Base-by-base conservation (phyloP, 2,888 invertebrate genomes). In the Cartodere bifasciata region DNA sequence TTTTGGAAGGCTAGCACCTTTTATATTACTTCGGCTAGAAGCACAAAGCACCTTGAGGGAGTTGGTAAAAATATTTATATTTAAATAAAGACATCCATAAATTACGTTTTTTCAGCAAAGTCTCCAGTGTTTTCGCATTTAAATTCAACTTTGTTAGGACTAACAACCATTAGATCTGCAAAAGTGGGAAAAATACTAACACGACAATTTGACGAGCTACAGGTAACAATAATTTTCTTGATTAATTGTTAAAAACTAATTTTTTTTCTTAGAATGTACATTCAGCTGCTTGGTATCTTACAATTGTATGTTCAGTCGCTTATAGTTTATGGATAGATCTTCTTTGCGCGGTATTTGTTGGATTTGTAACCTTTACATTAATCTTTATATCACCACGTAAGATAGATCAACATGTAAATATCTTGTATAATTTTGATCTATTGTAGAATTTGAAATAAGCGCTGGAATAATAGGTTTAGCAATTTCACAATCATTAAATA, bases 41-140 rank as follows among this genome's bases (percentile, higher is more conserved):
- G 72, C 44, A 63, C 84, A 31, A 85, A 75, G 59, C 67, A 73
- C 61, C 57, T 65, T n/a, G 67, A 68, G 47, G 65, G 65, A 33
- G 53, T 55, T 28, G 58, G 66, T 66, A 53, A 55, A 55, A 45
- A 31, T 13, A 7, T 23, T 32, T 28, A 16, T 29, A 9, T n/a
- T n/a, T n/a, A n/a, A n/a, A n/a, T n/a, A n/a, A n/a, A n/a, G n/a
- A n/a, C n/a, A n/a, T n/a, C n/a, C n/a, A n/a, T n/a, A n/a, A n/a
- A n/a, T n/a, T n/a, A n/a, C n/a, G 9, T 15, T 29, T n/a, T 43
- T 48, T 31, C 59, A 83, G 83, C 79, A 13, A 71, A 80, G 39
- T 82, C 82, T 50, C 85, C 85, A 0, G 76, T 86, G 2, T 84
- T 81, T 50, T 72, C 82, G 4, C 82, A 84, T 61, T 63, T 86